phyloP scores from a whole-genome alignment of 2,113 vertebrate genomes.

The Nothocercus julius region DNA sequence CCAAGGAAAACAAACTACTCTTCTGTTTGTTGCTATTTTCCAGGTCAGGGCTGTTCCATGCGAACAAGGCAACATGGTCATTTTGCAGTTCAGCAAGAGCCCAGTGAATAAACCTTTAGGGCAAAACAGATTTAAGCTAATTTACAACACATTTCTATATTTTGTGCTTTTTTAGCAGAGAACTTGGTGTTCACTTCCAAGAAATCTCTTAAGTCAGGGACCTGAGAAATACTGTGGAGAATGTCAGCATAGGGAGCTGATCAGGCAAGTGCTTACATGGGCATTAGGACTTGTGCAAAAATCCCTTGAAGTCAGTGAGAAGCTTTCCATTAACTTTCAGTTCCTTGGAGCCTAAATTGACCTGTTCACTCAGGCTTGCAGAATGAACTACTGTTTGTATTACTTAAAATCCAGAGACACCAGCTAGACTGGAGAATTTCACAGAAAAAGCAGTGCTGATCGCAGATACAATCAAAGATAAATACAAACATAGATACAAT shows the following conservation, averaged over 20 bases:
- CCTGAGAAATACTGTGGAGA: fast-evolving
- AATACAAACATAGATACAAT: background rate
- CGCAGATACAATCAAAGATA: background rate
- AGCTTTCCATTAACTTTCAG: background rate
- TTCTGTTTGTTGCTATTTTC: background rate
- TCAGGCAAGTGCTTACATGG: background rate
- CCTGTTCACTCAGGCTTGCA: background rate
- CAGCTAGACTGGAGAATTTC: background rate
- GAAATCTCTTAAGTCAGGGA: background rate
- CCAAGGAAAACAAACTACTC: background rate
- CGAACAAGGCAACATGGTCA: background rate
- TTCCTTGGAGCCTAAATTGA: background rate
- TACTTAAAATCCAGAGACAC: background rate
- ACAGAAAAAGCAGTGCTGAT: background rate
- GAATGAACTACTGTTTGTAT: background rate
- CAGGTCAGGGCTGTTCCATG: background rate
- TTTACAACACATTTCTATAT: background rate
- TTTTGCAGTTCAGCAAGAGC: background rate
- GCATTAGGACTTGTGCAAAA: background rate
- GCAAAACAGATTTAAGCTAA: background rate
- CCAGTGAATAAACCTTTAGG: background rate
- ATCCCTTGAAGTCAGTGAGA: background rate
- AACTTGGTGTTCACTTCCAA: background rate
- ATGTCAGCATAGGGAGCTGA: background rate
- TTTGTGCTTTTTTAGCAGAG: background rate